Conservation (phyloP, 2,888 invertebrate genomes). For the Pediacus dermestoides region DNA sequence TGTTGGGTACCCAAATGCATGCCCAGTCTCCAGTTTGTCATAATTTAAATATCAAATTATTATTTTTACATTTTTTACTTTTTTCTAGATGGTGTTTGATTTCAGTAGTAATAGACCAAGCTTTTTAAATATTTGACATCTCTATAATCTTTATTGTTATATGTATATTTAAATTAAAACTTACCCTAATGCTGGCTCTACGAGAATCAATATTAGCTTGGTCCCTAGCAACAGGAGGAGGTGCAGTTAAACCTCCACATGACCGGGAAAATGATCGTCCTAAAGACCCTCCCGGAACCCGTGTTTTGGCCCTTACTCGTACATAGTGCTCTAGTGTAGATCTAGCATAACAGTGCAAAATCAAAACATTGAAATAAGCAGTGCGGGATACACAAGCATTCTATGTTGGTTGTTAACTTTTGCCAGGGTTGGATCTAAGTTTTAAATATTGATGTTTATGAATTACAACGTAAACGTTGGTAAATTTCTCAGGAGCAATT, state of each 20-base stretch:
- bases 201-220: constrained; percentile 54
- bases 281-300: constrained; percentile 62
- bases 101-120: too few relatives aligned
- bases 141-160: not conserved
- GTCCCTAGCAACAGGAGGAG: constrained; percentile 47
- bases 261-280: constrained; percentile 64
- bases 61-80: too few relatives aligned
- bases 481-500: too few relatives aligned
- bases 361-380: constrained; percentile 42
- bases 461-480: too few relatives aligned
- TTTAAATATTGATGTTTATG: too few relatives aligned
- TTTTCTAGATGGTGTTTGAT: too few relatives aligned
- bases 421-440: too few relatives aligned
- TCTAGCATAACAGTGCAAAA: constrained; percentile 47
- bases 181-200: constrained; percentile 59
- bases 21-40: too few relatives aligned
- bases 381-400: constrained; percentile 43
- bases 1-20: too few relatives aligned
- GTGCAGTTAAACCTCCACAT: constrained; percentile 56
- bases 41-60: too few relatives aligned
- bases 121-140: too few relatives aligned
- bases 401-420: constrained; percentile 37
- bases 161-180: too few relatives aligned
- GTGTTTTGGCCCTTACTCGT: constrained; percentile 60
- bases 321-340: constrained; percentile 54